These are phyloP conservation scores for Aphodius granarius DNA, from an alignment of 2,888 invertebrate species.

Conservation along the genomic window DNA sequence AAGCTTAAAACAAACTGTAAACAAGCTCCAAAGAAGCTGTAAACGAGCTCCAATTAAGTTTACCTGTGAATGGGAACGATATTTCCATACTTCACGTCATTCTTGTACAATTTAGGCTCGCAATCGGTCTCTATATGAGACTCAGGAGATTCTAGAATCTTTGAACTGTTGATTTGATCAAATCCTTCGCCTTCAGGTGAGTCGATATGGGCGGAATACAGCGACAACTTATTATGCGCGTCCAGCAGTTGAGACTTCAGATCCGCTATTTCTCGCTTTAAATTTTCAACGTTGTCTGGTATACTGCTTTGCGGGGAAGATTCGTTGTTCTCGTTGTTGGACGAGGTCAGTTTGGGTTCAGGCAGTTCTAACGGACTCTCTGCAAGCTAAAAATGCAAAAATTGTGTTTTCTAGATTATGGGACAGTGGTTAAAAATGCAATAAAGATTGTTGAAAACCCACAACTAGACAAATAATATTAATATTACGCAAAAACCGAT, in stretches of 20 bases:
- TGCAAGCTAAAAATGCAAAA: slow-evolving; percentile 40
- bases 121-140: slow-evolving; percentile 50
- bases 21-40: too few relatives aligned
- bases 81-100: slow-evolving; percentile 49
- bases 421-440: too few relatives aligned
- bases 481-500: too few relatives aligned
- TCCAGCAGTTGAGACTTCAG: slow-evolving; percentile 50
- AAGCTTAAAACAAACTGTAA: too few relatives aligned
- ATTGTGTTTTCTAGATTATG: too few relatives aligned
- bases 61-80: slow-evolving; percentile 49
- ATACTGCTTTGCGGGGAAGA: slow-evolving; percentile 40
- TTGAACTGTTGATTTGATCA: slow-evolving; percentile 25
- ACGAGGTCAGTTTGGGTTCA: slow-evolving; percentile 50
- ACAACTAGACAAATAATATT: too few relatives aligned
- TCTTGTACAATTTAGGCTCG: slow-evolving; percentile 42
- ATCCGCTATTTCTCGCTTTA: slow-evolving; percentile 49
- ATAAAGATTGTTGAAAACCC: too few relatives aligned
- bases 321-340: slow-evolving; percentile 43
- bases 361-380: slow-evolving; percentile 53
- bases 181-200: slow-evolving; percentile 6
- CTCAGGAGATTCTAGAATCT: slow-evolving; percentile 47
- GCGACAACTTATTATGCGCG: slow-evolving; percentile 47
- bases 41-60: background rate
- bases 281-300: slow-evolving; percentile 47
- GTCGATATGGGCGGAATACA: slow-evolving; percentile 4